These are phyloP conservation scores for Nymphalis urticae DNA, from an alignment of 2,888 invertebrate genomes.

Conservation along the genomic window DNA sequence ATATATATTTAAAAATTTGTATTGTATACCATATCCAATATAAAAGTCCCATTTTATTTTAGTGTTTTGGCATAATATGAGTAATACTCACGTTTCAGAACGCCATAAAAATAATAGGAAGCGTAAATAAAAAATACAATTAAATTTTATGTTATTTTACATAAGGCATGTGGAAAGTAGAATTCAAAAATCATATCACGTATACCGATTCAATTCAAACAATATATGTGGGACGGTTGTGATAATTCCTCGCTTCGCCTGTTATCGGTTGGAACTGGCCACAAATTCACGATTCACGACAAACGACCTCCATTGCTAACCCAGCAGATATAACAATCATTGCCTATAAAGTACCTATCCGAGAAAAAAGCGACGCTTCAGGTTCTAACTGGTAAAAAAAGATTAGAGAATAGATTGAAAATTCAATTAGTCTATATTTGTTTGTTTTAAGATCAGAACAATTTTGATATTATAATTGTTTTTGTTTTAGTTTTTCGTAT, in stretches of 20 bases:
- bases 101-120: too few species aligned
- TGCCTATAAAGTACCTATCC: conserved; percentile 46
- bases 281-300: conserved; percentile 47
- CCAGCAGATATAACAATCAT: conserved; percentile 44
- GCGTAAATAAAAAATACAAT: too few species aligned
- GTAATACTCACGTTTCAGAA: too few species aligned
- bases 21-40: neutral
- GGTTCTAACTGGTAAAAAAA: neutral
- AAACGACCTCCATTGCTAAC: conserved; percentile 29
- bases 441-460: too few species aligned
- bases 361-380: conserved; percentile 15
- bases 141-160: neutral
- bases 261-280: conserved; percentile 45
- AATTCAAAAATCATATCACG: conserved; percentile 29
- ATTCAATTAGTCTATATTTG: too few species aligned
- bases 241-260: conserved; percentile 48
- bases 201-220: conserved; percentile 39
- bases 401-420: conserved; percentile 3
- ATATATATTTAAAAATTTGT: neutral
- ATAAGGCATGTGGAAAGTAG: neutral
- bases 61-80: too few species aligned
- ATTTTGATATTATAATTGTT: too few species aligned
- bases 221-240: conserved; percentile 38
- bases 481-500: too few species aligned
- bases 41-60: too few species aligned